Conservation (phyloP, 2,888 invertebrate species). For the Anaspis maculata region DNA sequence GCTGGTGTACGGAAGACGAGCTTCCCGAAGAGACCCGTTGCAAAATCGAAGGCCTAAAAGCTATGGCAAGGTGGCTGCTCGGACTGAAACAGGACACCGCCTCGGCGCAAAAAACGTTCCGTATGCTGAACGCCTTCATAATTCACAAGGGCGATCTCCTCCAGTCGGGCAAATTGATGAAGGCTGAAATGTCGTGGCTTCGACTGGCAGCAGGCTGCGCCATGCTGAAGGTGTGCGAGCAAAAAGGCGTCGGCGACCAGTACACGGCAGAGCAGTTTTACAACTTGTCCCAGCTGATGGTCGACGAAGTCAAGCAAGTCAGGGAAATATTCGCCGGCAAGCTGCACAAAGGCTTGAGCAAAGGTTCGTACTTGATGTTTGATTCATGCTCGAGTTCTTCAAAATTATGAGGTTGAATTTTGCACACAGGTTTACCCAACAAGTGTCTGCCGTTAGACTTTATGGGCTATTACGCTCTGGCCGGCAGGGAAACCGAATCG, state of each 20-base stretch:
- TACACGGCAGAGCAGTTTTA: conserved; percentile 93
- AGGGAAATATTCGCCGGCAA: conserved; percentile 68
- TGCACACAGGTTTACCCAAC: conserved; percentile 75
- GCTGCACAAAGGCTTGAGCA: conserved; percentile 71
- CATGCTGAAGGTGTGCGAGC: conserved; percentile 94
- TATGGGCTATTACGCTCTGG: conserved; percentile 71
- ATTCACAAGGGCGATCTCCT: conserved; percentile 65
- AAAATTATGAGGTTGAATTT: too few species aligned
- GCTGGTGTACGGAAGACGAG: conserved; percentile 80
- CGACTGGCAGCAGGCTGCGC: conserved; percentile 89
- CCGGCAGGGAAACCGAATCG: conserved; percentile 80
- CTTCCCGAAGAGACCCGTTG: conserved; percentile 86
- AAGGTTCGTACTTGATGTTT: too few species aligned
- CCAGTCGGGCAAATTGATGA: conserved; percentile 65
- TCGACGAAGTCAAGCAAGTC: conserved; percentile 78
- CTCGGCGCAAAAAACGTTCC: conserved; percentile 87
- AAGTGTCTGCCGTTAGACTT: conserved; percentile 92
- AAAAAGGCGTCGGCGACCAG: conserved; percentile 92
- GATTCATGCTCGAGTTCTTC: too few species aligned
- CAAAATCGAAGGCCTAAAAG: conserved; percentile 90
- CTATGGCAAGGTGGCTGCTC: conserved; percentile 92
- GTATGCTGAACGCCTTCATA: conserved; percentile 90
- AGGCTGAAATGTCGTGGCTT: conserved; percentile 89
- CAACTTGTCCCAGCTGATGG: conserved; percentile 84
- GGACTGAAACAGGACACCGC: conserved; percentile 82